phyloP scores from a whole-genome alignment of 2,797 vertebrate genomes.

The Lindbergichthys nudifrons region DNA sequence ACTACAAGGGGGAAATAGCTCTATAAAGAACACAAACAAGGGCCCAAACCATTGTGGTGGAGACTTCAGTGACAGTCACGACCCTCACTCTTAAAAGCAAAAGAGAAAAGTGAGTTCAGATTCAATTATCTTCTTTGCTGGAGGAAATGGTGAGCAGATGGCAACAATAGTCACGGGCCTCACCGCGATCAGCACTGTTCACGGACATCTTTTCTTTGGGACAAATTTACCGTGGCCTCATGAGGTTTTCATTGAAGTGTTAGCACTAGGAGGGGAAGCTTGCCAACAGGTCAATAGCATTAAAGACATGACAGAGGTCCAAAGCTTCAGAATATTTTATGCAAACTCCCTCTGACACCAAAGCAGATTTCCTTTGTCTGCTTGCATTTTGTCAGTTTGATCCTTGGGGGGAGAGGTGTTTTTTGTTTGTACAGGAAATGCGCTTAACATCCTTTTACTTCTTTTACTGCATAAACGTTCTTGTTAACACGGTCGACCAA shows the following conservation, averaged over 20 bases:
- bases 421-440: slow-evolving; percentile 17
- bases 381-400: slow-evolving; percentile 42
- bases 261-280: slow-evolving; percentile 83
- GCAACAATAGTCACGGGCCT: slow-evolving; percentile 88
- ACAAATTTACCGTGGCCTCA: slow-evolving; percentile 88
- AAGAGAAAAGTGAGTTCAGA: slow-evolving; percentile 88
- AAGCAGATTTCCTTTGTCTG: slow-evolving; percentile 33
- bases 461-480: slow-evolving; percentile 8
- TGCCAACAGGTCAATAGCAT: slow-evolving; percentile 85
- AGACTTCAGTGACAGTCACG: slow-evolving; percentile 68
- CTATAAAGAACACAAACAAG: slow-evolving; percentile 90
- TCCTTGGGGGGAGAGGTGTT: slow-evolving; percentile 7
- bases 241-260: slow-evolving; percentile 90
- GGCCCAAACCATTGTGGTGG: slow-evolving; percentile 84
- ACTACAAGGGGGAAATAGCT: slow-evolving; percentile 81
- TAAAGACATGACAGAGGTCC: slow-evolving; percentile 77
- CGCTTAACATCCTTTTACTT: slow-evolving; percentile 23
- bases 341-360: slow-evolving; percentile 46
- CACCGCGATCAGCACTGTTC: slow-evolving; percentile 86
- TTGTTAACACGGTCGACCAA: slow-evolving; percentile 18
- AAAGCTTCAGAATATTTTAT: slow-evolving; percentile 44
- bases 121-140: slow-evolving; percentile 89
- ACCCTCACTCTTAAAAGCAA: slow-evolving; percentile 57
- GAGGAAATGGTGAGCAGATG: slow-evolving; percentile 88
- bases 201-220: slow-evolving; percentile 87